Conservation (phyloP, 1,140 invertebrate genomes). For the Drosophila fuyamai region DNA sequence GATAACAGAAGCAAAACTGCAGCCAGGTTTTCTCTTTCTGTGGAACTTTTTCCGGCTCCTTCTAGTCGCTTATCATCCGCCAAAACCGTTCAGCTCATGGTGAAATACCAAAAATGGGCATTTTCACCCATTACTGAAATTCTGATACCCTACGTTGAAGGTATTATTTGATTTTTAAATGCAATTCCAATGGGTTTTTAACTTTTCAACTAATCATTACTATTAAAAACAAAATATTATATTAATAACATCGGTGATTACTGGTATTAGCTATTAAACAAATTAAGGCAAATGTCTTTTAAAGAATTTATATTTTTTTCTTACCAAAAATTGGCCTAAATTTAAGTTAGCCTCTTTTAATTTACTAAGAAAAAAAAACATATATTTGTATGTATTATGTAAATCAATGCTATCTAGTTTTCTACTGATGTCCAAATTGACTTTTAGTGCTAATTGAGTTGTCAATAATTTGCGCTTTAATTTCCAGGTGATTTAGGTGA, state of each 20-base stretch:
- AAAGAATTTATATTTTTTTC: too few relatives aligned
- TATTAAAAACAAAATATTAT: too few relatives aligned
- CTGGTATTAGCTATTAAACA: too few relatives aligned
- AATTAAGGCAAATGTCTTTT: too few relatives aligned
- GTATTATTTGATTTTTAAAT: not conserved
- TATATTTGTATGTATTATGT: too few relatives aligned
- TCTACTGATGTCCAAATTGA: not conserved
- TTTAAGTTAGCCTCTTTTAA: too few relatives aligned
- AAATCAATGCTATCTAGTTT: not conserved
- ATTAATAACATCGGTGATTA: too few relatives aligned
- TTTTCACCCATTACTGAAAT: not conserved
- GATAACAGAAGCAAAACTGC: slow-evolving; percentile 12
- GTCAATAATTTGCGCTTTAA: slow-evolving; percentile 1
- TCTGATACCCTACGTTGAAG: not conserved
- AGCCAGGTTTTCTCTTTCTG: not conserved
- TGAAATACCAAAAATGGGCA: slow-evolving; percentile 27
- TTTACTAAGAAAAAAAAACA: too few relatives aligned
- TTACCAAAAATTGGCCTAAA: too few relatives aligned
- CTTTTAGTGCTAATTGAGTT: slow-evolving; percentile 7
- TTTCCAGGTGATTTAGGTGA: slow-evolving; percentile 8
- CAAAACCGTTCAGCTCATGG: slow-evolving; percentile 4
- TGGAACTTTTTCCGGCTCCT: not conserved
- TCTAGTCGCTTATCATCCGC: slow-evolving; percentile 6
- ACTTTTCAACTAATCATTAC: too few relatives aligned
- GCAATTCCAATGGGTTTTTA: too few relatives aligned